phyloP scores from a whole-genome alignment of 2,797 vertebrate genomes.

The Tinamus major region DNA sequence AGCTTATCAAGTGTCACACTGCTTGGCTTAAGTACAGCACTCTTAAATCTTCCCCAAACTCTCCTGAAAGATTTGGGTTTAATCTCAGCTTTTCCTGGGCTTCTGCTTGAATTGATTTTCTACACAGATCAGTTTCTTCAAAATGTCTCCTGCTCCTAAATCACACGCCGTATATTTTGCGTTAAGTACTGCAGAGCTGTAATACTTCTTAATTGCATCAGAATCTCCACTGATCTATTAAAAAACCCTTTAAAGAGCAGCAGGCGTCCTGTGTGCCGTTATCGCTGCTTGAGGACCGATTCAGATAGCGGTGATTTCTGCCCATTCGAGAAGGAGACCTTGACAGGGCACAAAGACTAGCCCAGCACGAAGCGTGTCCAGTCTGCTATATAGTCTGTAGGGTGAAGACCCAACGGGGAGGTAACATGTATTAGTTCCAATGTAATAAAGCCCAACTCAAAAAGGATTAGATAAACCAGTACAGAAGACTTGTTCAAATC shows the following conservation, averaged over 20 bases:
- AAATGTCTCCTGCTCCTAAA: background rate
- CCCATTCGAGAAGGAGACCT: background rate
- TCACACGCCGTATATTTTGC: background rate
- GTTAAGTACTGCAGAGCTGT: background rate
- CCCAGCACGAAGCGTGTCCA: fast-evolving
- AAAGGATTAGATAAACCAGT: background rate
- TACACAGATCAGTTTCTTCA: background rate
- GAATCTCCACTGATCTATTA: background rate
- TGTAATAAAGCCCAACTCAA: background rate
- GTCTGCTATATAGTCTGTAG: background rate
- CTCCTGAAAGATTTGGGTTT: conserved; percentile 28
- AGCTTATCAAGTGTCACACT: background rate
- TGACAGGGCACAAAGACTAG: background rate
- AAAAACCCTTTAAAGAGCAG: background rate
- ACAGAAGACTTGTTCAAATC: background rate
- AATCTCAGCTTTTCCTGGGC: conserved; percentile 13
- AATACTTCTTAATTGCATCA: background rate
- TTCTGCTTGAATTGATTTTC: conserved; percentile 27
- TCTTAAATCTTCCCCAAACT: conserved; percentile 22
- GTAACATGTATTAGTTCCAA: background rate
- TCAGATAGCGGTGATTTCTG: background rate
- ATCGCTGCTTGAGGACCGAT: background rate
- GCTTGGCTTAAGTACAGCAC: background rate
- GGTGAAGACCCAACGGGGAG: background rate
- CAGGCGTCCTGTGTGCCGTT: background rate